Percentiles rank a stretch among this genome's conserved stretches.
Evolutionary conservation across 2,113 vertebrate genomes (phyloP).

Genomic region (Tupaia tana): DNA sequence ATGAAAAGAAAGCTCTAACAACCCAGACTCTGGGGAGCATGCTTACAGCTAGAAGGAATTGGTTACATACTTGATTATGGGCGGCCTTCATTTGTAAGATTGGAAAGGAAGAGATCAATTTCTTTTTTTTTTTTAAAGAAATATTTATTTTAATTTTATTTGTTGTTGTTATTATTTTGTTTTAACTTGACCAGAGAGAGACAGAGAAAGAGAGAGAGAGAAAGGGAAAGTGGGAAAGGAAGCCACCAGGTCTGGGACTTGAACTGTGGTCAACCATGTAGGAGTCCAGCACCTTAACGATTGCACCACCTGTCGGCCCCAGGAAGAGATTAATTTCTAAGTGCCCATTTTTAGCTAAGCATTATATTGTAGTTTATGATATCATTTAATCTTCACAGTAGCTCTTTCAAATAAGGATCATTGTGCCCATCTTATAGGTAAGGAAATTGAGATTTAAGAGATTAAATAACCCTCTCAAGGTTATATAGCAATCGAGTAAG

Average conservation of each 20-base stretch:
- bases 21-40: not conserved
- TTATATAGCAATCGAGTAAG: not conserved
- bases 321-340: not conserved
- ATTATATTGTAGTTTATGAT: not conserved
- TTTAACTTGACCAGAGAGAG: no score
- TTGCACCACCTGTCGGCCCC: no score
- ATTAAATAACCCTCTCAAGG: not conserved
- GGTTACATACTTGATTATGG: not conserved
- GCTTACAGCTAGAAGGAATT: not conserved
- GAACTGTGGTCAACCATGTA: no score
- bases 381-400: not conserved
- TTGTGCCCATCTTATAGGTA: not conserved
- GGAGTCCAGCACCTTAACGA: no score
- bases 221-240: no score
- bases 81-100: constrained; percentile 4
- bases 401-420: constrained; percentile 26
- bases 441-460: constrained; percentile 34
- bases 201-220: no score
- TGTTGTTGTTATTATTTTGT: no score
- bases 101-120: not conserved
- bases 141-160: no score
- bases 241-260: no score
- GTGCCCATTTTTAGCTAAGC: not conserved
- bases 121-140: no score
- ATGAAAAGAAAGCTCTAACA: constrained; percentile 20